Percentiles rank a stretch among this genome's conserved stretches.
Evolutionary conservation across 2,797 vertebrate genomes (phyloP).

Genomic region (Lagodon rhomboides): DNA sequence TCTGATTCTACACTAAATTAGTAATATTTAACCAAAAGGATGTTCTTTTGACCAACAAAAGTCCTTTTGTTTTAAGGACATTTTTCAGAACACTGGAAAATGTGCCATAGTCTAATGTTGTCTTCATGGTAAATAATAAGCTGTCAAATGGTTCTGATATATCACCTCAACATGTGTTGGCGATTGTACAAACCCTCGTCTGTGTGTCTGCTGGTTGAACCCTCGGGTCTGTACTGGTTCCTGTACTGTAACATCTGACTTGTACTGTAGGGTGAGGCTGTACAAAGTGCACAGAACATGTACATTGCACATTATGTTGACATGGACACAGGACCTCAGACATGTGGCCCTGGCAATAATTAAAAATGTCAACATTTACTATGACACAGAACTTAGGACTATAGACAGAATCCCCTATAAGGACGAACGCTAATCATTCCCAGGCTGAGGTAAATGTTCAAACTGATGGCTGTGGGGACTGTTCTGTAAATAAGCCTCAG

Average conservation of each 20-base stretch:
- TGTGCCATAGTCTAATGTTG: neutral
- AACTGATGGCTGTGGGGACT: neutral
- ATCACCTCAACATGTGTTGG: neutral
- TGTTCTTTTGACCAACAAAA: neutral
- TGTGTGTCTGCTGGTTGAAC: conserved; percentile 19
- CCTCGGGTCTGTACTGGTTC: conserved; percentile 9
- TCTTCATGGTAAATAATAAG: conserved; percentile 12
- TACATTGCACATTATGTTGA: conserved; percentile 41
- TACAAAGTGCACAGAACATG: conserved; percentile 46
- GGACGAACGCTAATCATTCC: neutral
- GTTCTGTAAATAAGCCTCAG: conserved; percentile 14
- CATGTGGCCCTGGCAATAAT: conserved; percentile 24
- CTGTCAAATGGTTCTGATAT: neutral
- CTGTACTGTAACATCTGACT: conserved; percentile 22
- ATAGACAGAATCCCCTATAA: conserved; percentile 20
- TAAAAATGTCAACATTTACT: conserved; percentile 28
- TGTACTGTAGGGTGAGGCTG: conserved; percentile 1
- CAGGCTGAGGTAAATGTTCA: conserved; percentile 15
- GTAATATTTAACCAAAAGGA: neutral
- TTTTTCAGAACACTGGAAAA: neutral
- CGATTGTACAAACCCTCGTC: conserved; percentile 18
- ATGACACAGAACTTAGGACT: conserved; percentile 22
- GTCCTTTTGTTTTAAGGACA: neutral
- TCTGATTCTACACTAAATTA: neutral
- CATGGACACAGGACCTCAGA: conserved; percentile 23